Conservation (phyloP, 2,888 invertebrate species). For the Rosalia funebris region DNA sequence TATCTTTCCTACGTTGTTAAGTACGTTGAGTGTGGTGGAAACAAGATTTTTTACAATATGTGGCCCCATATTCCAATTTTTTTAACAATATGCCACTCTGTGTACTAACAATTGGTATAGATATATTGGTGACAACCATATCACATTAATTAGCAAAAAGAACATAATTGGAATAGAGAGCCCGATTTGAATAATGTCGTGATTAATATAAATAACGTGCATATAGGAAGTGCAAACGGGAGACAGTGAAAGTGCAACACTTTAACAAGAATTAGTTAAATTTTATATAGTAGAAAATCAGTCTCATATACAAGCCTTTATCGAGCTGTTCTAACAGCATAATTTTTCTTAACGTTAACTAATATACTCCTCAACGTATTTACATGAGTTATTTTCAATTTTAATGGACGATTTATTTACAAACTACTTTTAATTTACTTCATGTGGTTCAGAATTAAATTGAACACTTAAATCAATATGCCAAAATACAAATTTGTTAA, state of each 20-base stretch:
- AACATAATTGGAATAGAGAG: slow-evolving; percentile 1
- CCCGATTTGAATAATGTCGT: background rate
- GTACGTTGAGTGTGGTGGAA: background rate
- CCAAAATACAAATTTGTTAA: slow-evolving; percentile 11
- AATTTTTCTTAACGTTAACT: slow-evolving; percentile 26
- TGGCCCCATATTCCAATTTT: slow-evolving; percentile 4
- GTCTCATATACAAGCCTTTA: slow-evolving; percentile 59
- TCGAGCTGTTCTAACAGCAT: slow-evolving; percentile 41
- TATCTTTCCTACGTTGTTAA: too few species aligned
- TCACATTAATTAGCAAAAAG: background rate
- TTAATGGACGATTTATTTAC: slow-evolving; percentile 38
- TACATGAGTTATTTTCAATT: slow-evolving; percentile 28
- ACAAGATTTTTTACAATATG: background rate
- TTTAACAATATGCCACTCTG: background rate
- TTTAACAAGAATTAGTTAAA: slow-evolving; percentile 48
- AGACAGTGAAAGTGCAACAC: slow-evolving; percentile 40
- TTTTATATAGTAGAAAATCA: slow-evolving; percentile 58
- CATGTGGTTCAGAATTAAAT: background rate
- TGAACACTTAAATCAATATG: slow-evolving; percentile 20
- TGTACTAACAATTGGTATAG: background rate
- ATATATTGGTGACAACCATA: background rate
- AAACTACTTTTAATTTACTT: slow-evolving; percentile 13
- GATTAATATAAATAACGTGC: slow-evolving; percentile 1
- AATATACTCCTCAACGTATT: slow-evolving; percentile 31
- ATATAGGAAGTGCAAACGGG: slow-evolving; percentile 25